These are phyloP conservation scores for Lottia scabra DNA, from an alignment of 2,888 invertebrate genomes.

Conservation along the genomic window DNA sequence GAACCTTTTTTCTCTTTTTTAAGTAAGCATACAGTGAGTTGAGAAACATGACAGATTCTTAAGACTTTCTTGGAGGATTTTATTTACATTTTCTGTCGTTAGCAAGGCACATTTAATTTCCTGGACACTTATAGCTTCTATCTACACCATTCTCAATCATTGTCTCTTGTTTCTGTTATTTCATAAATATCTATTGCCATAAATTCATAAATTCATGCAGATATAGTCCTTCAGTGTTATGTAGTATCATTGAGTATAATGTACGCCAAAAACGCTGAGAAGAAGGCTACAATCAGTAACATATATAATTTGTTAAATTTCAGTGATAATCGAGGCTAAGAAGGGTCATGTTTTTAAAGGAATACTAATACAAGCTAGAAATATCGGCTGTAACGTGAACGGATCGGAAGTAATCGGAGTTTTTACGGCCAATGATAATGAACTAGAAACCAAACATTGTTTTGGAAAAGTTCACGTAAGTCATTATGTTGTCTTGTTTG, in stretches of 20 bases:
- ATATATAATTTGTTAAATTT: neutral
- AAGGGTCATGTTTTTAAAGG: constrained; percentile 26
- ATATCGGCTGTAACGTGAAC: constrained; percentile 31
- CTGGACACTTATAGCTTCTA: too few relatives aligned
- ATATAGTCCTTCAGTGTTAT: too few relatives aligned
- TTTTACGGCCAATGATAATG: constrained; percentile 27
- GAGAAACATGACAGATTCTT: neutral
- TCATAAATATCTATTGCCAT: too few relatives aligned
- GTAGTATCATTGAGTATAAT: too few relatives aligned
- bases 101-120: too few relatives aligned
- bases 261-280: too few relatives aligned
- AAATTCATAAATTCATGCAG: too few relatives aligned
- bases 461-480: constrained; percentile 33
- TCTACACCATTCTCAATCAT: too few relatives aligned
- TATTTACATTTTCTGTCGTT: too few relatives aligned
- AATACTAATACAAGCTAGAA: constrained; percentile 28
- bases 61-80: neutral
- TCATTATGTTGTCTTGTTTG: neutral
- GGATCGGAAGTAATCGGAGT: constrained; percentile 25
- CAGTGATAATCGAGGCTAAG: constrained; percentile 25
- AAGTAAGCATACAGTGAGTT: neutral
- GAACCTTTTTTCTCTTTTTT: too few relatives aligned
- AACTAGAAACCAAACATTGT: constrained; percentile 32
- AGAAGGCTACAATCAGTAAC: too few relatives aligned
- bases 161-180: too few relatives aligned